Evolutionary conservation across 2,113 vertebrate genomes (phyloP).

Genomic region (Thunnus maccoyii): DNA sequence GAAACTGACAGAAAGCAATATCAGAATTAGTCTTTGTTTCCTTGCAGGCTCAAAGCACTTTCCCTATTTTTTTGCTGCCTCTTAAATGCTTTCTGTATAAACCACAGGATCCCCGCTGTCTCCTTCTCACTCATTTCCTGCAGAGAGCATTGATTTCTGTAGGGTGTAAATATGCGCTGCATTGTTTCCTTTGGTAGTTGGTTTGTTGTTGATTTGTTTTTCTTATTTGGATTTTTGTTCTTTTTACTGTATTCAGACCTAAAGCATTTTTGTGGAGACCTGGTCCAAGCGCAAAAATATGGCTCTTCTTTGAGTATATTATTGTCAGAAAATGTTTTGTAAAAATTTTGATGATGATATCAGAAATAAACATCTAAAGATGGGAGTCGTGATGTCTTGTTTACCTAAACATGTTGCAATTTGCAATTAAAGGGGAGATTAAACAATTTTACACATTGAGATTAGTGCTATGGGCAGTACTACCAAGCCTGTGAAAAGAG

Average conservation of each 20-base stretch:
- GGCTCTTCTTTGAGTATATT: constrained; percentile 88
- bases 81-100: constrained; percentile 53
- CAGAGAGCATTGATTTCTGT: constrained; percentile 75
- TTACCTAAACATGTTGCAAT: constrained; percentile 3
- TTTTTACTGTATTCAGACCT: constrained; percentile 83
- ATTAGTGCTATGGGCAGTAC: neutral
- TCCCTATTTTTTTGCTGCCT: constrained; percentile 29
- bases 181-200: constrained; percentile 82
- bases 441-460: neutral
- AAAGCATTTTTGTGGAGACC: constrained; percentile 84
- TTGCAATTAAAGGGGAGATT: neutral
- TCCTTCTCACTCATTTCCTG: constrained; percentile 68
- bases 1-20: constrained; percentile 67
- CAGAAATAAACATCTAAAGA: constrained; percentile 88
- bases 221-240: constrained; percentile 62
- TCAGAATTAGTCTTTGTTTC: constrained; percentile 53
- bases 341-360: constrained; percentile 90
- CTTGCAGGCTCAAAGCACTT: constrained; percentile 44
- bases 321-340: constrained; percentile 91
- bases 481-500: neutral
- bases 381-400: constrained; percentile 61
- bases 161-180: constrained; percentile 85
- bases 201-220: constrained; percentile 74
- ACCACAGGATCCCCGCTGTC: constrained; percentile 57
- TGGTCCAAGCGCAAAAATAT: constrained; percentile 86